Conservation (phyloP, 2,888 invertebrate species). For the Tinea pellionella region DNA sequence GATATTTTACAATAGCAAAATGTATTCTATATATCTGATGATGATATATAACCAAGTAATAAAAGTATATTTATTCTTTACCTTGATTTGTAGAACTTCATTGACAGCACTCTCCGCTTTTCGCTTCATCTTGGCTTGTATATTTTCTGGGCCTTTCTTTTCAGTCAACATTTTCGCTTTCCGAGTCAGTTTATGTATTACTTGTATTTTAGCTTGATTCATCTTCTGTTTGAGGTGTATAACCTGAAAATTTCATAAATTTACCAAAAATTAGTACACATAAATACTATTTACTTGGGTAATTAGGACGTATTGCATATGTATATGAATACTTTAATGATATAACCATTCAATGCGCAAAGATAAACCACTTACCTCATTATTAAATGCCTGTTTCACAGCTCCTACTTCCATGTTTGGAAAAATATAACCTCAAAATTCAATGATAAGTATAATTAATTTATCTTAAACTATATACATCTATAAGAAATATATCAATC, state of each 20-base stretch:
- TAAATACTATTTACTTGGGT: no score
- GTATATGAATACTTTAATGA: background rate
- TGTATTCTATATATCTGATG: no score
- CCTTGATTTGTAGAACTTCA: conserved; percentile 57
- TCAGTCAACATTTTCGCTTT: conserved; percentile 50
- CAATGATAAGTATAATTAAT: conserved; percentile 15
- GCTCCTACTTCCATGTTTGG: conserved; percentile 56
- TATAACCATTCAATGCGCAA: background rate
- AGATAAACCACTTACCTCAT: conserved; percentile 36
- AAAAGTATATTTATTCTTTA: conserved; percentile 20
- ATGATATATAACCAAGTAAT: no score
- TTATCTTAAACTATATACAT: no score
- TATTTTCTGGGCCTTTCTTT: conserved; percentile 43
- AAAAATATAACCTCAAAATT: background rate
- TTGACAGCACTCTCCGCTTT: conserved; percentile 53
- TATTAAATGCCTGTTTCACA: conserved; percentile 61
- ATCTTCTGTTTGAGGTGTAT: conserved; percentile 51
- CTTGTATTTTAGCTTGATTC: conserved; percentile 52
- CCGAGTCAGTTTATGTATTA: conserved; percentile 55
- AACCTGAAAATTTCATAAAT: conserved; percentile 33
- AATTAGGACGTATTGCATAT: background rate
- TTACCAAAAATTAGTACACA: no score
- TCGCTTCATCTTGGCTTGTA: conserved; percentile 44
- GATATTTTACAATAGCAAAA: no score
- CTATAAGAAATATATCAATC: no score